Evolutionary conservation across 2,113 vertebrate species (phyloP).

Genomic region (Morphnarchus princeps): DNA sequence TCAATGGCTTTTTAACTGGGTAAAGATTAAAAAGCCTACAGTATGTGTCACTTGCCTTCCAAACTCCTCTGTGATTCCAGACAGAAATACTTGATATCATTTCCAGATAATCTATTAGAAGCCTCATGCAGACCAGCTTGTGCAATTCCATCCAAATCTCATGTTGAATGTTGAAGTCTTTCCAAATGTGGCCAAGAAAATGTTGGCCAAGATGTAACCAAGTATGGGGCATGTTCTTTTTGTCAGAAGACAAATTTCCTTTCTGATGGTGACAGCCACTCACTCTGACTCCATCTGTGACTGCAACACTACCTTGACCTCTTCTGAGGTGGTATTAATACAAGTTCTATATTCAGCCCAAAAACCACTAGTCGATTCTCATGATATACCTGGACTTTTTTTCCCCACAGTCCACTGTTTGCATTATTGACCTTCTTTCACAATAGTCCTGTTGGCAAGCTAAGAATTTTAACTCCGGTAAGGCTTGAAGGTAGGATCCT

Average conservation of each 20-base stretch:
- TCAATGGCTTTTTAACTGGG: not conserved
- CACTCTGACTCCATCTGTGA: not conserved
- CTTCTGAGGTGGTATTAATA: not conserved
- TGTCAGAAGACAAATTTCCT: not conserved
- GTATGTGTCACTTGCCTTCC: not conserved
- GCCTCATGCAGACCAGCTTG: not conserved
- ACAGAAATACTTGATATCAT: not conserved
- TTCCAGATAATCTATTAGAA: not conserved
- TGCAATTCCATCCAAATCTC: not conserved
- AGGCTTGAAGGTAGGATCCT: not conserved
- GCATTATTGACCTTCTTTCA: not conserved
- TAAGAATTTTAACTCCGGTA: not conserved
- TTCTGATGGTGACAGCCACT: not conserved
- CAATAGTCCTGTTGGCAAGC: not conserved
- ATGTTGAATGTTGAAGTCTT: not conserved
- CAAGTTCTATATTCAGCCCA: not conserved
- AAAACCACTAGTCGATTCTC: not conserved
- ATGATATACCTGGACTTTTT: not conserved
- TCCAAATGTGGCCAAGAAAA: not conserved
- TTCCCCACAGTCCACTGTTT: not conserved
- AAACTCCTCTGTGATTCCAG: not conserved
- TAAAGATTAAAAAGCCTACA: not conserved
- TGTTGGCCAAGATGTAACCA: not conserved
- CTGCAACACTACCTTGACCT: not conserved
- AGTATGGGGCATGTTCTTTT: not conserved